Evolutionary conservation across 2,888 invertebrate genomes (phyloP), one percentile per base, ranked within the genome.

Genomic region (Scaptomyza caliginosa): DNA sequence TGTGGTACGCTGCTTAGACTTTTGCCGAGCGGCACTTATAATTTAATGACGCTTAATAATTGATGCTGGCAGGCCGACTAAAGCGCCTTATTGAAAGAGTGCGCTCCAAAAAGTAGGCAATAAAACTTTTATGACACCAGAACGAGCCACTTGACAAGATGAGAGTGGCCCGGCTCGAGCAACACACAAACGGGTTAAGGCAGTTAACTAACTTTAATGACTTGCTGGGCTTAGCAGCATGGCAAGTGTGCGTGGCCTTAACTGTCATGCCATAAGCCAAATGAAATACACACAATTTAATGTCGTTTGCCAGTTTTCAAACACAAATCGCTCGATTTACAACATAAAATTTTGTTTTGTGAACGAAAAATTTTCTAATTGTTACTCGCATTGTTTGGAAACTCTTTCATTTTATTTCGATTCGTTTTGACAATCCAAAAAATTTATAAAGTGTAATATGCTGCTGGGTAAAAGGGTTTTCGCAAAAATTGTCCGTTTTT

Each of bases 131-230:
- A 81, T 75, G 81, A 75, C 74, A 55, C 43, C 55, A 66, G 58
- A 64, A 60, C 57, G 56, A 40, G 49, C 68, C 54, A 73, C 74
- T 68, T 72, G 64, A 58, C 52, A 26, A 54, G 19, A 10, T 36
- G 58, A 8, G 26, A 17, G 26, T 8, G 26, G 3, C 2, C 8
- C 8, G 10, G 8, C 16, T 24, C 5, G 3, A 21, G 7, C 55
- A 21, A 13, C 26, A n/a, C 32, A 34, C 50, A 74, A 74, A 74
- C 49, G 83, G 79, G 80, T 71, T 69, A 68, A 64, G 43, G 62
- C 83, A 79, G 68, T 80, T 80, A 76, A 80, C 83, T 77, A 60
- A 71, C 63, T 82, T 82, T 79, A 80, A 80, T 79, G 82, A 68
- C 82, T 57, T 54, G 52, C 28, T 54, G 24, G 55, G 39, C 66